Evolutionary conservation across 2,888 invertebrate genomes (phyloP), one percentile per base, ranked within the genome.

Genomic region (Drosophila borealis): DNA sequence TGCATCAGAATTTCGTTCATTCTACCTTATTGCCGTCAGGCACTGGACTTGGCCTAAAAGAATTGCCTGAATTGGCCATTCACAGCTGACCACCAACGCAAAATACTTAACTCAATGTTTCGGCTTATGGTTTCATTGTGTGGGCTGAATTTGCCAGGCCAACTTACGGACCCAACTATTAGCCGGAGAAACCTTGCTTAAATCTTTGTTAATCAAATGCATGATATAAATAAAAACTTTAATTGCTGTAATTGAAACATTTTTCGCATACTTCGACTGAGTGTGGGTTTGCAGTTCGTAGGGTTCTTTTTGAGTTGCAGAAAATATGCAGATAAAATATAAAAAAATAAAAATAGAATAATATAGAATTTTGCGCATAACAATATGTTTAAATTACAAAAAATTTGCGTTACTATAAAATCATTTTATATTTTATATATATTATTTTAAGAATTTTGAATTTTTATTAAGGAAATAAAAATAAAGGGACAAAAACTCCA

Each of bases 41-140:
- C 60, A 56, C 50, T 57, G 56, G 63, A 74, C 65, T 64, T 70
- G 74, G 60, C 56, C 48, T 17, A 62, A 66, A 76, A 66, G 50
- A 62, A 48, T 61, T 54, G 57, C 39, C 37, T 55, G 62, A 56
- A 55, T 51, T 65, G 37, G 54, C 60, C 67, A 60, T 25, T 29
- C 67, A 48, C 21, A 55, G 42, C 44, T 55, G 11, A 14, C 50
- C 73, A 60, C 78, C 79, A 68, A 79, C 79, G 79, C 79, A 65
- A 68, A 50, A 42, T 46, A 13, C 37, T 45, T 36, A 48, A 45
- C 37, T 53, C 19, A 11, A 25, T 42, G 19, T 42, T 56, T 46
- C 36, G 13, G 11, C 9, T 29, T 49, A 36, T 74, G 14, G 41
- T 29, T 51, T 39, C 61, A 55, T 21, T 60, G 75, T 51, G 71